A percentile compares a stretch with the other conserved stretches of the same genome.
Evolutionary conservation across 2,797 vertebrate genomes (phyloP).

Genomic region (Manis pentadactyla): DNA sequence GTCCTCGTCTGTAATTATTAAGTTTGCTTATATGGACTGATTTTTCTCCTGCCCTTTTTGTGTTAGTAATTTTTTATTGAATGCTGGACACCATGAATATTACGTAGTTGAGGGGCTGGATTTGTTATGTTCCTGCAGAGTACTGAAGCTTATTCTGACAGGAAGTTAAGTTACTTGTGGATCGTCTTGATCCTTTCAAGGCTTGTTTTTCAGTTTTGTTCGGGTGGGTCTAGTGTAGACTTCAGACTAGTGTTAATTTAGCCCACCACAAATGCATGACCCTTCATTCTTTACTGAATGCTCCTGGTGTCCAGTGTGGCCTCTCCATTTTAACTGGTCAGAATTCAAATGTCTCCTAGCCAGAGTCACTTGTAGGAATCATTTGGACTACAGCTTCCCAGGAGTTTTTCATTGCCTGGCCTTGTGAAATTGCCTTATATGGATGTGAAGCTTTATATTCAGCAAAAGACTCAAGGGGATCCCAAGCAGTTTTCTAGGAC

Average conservation of each 20-base stretch:
- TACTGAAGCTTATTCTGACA: background rate
- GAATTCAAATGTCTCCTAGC: background rate
- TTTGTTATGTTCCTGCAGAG: constrained; percentile 9
- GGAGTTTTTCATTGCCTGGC: background rate
- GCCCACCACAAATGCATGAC: background rate
- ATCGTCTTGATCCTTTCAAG: background rate
- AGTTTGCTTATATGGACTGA: background rate
- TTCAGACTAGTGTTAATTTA: background rate
- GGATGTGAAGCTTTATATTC: background rate
- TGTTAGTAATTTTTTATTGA: background rate
- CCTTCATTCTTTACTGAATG: background rate
- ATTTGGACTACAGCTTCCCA: background rate
- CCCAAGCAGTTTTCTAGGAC: background rate
- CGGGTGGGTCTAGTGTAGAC: background rate
- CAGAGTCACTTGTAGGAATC: background rate
- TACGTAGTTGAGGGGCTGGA: background rate
- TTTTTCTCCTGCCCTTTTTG: background rate
- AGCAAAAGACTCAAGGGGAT: background rate
- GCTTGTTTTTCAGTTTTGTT: background rate
- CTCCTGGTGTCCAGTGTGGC: background rate
- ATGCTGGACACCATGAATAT: background rate
- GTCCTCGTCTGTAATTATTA: background rate
- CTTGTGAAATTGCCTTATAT: background rate
- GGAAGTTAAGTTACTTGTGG: constrained; percentile 1
- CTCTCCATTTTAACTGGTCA: background rate